Evolutionary conservation across 2,113 vertebrate genomes (phyloP).

Genomic region (Hydropotes inermis): DNA sequence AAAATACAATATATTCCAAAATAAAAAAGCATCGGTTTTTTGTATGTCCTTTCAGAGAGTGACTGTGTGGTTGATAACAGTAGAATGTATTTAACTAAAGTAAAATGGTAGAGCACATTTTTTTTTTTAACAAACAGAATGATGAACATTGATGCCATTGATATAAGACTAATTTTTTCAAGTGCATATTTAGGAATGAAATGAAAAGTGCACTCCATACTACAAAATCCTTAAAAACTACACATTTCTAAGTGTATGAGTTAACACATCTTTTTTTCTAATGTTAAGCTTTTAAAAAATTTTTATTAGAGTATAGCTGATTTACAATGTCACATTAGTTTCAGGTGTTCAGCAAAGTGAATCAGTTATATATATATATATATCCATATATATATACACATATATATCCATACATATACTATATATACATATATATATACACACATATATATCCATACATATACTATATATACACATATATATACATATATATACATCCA

Average conservation of each 20-base stretch:
- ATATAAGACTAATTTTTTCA: not conserved
- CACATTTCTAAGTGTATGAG: not conserved
- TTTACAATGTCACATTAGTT: not conserved
- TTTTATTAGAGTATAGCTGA: not conserved
- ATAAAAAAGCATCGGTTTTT: not conserved
- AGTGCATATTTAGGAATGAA: not conserved
- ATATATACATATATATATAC: not conserved
- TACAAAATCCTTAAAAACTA: not conserved
- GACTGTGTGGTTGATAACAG: not conserved
- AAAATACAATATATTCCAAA: slow-evolving; percentile 18
- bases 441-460: not conserved
- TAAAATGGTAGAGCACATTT: not conserved
- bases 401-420: not conserved
- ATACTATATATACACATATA: not conserved
- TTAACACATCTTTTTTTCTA: not conserved
- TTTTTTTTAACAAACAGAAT: not conserved
- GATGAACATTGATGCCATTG: not conserved
- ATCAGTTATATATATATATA: not conserved
- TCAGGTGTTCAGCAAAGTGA: not conserved
- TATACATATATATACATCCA: not conserved
- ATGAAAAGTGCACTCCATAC: not conserved
- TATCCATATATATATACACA: not conserved
- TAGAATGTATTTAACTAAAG: not conserved
- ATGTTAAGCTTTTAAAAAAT: not conserved
- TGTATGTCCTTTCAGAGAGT: not conserved